Base-by-base conservation (phyloP, 2,888 invertebrate genomes). In the Corbicula japonica region DNA sequence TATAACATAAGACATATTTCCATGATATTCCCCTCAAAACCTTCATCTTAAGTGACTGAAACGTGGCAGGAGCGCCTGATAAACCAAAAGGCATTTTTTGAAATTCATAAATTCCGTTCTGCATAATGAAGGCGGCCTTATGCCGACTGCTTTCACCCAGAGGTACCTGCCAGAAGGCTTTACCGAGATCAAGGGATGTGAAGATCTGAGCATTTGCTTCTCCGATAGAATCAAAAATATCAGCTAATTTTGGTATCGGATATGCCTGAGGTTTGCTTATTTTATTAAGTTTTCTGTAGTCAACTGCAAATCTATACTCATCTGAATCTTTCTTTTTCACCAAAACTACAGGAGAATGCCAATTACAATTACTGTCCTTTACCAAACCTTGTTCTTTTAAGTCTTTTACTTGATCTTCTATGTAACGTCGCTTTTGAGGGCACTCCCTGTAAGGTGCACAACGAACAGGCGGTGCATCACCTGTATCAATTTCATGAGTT, bases 161-260 rank as follows among this genome's bases (percentile, higher is more conserved):
- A 2, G 72, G 73, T n/a, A 82, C 65, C 35, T 84, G 80, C 76
- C 77, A 82, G 50, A 73, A 84, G 2, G 76, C 75, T 48, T 65
- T 65, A 1, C 60, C 52, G 12, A 85, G 34, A 60, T 86, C 86
- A 10, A 80, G n/a, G 26, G 50, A 61, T 8, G 80, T 60, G 48
- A 81, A 83, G 48, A 61, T 60, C 8, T 70, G n/a, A 1, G 80
- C 73, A 28, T 84, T 63, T 15, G 72, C 28, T 28, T 78, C 75
- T 2, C 84, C 80, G n/a, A 83, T 56, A 8, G 81, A 46, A 56
- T 74, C 83, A 66, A 74, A 66, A 2, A 82, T 62, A 38, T 83
- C 83, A 23, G 73, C 60, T 0, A 80, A 18, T 4, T 74, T 65
- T 8, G 83, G 84, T 18, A 84, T n/a, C 15, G 81, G 84, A 61